Conservation (phyloP, 2,888 invertebrate species). For the Portevinia maculata region DNA sequence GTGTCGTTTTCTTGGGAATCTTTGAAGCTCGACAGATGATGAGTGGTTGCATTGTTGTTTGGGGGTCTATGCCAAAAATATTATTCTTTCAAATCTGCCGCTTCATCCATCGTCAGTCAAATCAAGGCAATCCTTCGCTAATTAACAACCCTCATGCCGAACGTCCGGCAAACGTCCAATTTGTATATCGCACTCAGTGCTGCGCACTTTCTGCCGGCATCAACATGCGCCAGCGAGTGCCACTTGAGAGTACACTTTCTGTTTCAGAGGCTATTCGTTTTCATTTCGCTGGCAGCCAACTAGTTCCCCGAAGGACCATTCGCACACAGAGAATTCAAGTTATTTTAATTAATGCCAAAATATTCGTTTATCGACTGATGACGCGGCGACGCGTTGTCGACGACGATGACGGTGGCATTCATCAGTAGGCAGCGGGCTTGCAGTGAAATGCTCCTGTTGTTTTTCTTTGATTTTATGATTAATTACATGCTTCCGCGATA, state of each 20-base stretch:
- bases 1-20: constrained; percentile 55
- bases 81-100: neutral
- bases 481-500: constrained; percentile 72
- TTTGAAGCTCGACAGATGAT: constrained; percentile 17
- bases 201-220: constrained; percentile 45
- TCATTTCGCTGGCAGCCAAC: neutral
- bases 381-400: constrained; percentile 21
- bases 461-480: constrained; percentile 69
- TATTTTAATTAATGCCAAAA: constrained; percentile 71
- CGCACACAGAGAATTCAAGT: constrained; percentile 51
- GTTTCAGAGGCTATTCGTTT: constrained; percentile 32
- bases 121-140: constrained; percentile 50
- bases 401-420: constrained; percentile 29
- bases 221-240: constrained; percentile 40
- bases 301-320: constrained; percentile 34
- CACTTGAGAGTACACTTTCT: constrained; percentile 51
- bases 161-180: constrained; percentile 48
- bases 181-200: constrained; percentile 54
- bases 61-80: neutral
- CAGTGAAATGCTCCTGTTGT: constrained; percentile 5
- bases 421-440: constrained; percentile 7
- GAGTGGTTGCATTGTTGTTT: constrained; percentile 21
- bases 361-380: constrained; percentile 46
- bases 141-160: constrained; percentile 46
- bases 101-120: constrained; percentile 7